Base-by-base conservation (phyloP, 2,888 invertebrate genomes). In the Melinaea menophilus region DNA sequence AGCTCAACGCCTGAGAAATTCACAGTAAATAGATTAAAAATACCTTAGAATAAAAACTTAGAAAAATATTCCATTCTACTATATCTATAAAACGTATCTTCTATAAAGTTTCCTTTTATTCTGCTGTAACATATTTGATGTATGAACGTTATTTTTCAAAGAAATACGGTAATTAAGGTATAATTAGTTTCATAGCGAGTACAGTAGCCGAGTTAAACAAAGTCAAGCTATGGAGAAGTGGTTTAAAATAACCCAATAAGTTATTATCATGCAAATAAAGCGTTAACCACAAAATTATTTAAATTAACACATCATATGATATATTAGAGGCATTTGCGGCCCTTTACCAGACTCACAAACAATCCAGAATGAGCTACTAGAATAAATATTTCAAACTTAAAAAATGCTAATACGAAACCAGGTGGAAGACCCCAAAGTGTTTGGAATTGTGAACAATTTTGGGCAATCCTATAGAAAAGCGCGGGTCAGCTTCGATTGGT, bases 321-420 rank as follows among this genome's bases (percentile, higher is more conserved):
- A 75, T 73, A 81, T 77, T 68, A 71, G 73, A 59, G 64, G 69
- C 74, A 80, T 75, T 79, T 74, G 77, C 72, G 77, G 81, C 81
- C 79, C 80, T 84, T 82, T 78, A 71, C 70, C 72, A 59, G 48
- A 74, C 73, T 69, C 70, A 79, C 80, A 81, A 80, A 84, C 82
- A 85, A 73, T 68, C 73, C 77, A 74, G 80, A 82, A 84, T 79
- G 80, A 77, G 74, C 84, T 83, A 84, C 86, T 81, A 81, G 81
- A 83, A 84, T 82, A 82, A 77, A 81, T 84, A 81, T 84, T 82
- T 83, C 79, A 80, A 72, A 72, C 64, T 76, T 75, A 71, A 79
- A 67, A 82, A 81, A 84, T 84, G 82, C 76, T 78, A 82, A 72
- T 72, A 64, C 22, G 9, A 3, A 54, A 57, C 68, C 59, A 67